Evolutionary conservation across 2,888 invertebrate genomes (phyloP), one percentile per base, ranked within the genome.

Genomic region (Athalia circularis): DNA sequence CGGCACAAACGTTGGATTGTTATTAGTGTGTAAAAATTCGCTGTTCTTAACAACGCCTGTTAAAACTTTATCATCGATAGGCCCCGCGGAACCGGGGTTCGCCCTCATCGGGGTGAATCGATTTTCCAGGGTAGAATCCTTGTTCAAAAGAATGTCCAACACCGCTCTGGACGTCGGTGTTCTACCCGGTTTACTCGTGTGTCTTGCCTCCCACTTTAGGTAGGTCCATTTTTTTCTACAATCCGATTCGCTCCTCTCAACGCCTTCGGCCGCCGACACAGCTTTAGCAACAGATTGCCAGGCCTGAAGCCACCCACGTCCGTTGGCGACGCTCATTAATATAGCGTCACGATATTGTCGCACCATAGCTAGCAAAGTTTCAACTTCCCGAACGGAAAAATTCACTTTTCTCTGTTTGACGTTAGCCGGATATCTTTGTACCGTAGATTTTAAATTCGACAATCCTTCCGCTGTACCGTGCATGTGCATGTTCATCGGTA

Each of bases 191-290:
- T 86, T 86, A 80, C 83, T 84, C 43, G 86, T 86, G 80, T 86
- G 85, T 78, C 85, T 85, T 50, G 86, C 86, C 79, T 86, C 86
- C 86, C 86, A 86, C 77, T 86, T 86, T 64, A 86, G 82, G 79
- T 86, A 86, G 48, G 85, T 85, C 86, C 86, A 86, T 74, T 86
- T 86, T 80, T 86, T 86, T 9, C 86, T 79, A 29, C 85, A 85
- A 78, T 86, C 86, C 11, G 84, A 82, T 77, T 86, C 86, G 52
- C 83, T 84, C 48, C 86, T 79, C 29, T 82, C 81, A 70, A 86
- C 85, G 9, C 85, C 84, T 47, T 86, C 84, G 52, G 84, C 84
- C 29, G 83, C 82, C 7, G 84, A 82, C 43, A 86, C 86, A 15
- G 82, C 82, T 47, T 80, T 81, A n/a, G 86, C 86, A 47, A 86